Base-by-base conservation (phyloP, 2,888 invertebrate species). In the Maniola hyperantus region DNA sequence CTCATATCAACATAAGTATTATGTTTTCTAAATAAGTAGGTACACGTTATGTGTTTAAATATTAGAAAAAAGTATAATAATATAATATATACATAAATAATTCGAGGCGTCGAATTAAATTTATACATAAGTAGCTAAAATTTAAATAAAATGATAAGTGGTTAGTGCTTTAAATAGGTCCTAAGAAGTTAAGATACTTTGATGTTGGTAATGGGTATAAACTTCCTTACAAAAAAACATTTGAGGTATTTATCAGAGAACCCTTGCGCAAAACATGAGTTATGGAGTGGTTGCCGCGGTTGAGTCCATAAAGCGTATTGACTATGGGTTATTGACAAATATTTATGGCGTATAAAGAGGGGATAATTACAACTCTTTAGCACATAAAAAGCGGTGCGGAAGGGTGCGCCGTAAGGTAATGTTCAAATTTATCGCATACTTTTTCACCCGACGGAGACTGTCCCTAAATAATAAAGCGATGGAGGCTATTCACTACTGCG, bases 281-380 rank as follows among this genome's bases (percentile, higher is more conserved):
- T 87, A 88, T 88, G 85, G 83, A 88, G 87, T 85, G 85, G 83
- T 82, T 79, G 83, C 88, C 86, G 84, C 87, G 82, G 83, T 83
- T 82, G 81, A 88, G 83, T 88, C 84, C 88, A 91, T 91, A 89
- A 91, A 89, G 83, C 63, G 85, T 86, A 89, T 89, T 88, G 84
- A 89, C 83, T 85, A 88, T 83, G 85, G 88, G 87, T 89, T 91
- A 91, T 90, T 91, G 91, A 90, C 91, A 91, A 91, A 91, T 91
- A 91, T 91, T 91, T 91, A 91, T 90, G 87, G 86, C 85, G 85
- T 88, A 91, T 90, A 89, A 91, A 90, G 84, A 90, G 88, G 87
- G 88, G 86, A 90, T 91, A 92, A 92, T 92, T 91, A 91, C 89
- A 91, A 91, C 90, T 92, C 90, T 91, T 91, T 91, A 86, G 85